phyloP scores from a whole-genome alignment of 2,113 vertebrate genomes.

The Heterotilapia buettikoferi region DNA sequence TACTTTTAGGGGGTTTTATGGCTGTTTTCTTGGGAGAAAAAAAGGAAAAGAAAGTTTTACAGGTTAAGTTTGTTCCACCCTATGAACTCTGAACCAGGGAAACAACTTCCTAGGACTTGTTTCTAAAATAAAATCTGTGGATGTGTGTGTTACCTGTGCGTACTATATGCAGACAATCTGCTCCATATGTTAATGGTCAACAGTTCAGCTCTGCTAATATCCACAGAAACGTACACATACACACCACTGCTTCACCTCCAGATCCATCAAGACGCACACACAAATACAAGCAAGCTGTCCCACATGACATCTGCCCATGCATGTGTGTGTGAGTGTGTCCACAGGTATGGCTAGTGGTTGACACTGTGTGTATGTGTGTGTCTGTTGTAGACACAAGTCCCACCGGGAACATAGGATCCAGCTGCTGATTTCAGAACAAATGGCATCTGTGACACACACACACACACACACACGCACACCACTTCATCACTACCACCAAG shows the following conservation, averaged over 20 bases:
- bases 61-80: not conserved
- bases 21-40: not conserved
- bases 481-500: not conserved
- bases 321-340: not conserved
- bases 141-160: not conserved
- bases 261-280: not conserved
- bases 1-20: not conserved
- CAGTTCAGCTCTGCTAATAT: conserved; percentile 11
- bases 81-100: not conserved
- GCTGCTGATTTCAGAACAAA: conserved; percentile 61
- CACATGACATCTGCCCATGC: not conserved
- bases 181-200: conserved; percentile 28
- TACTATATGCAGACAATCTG: not conserved
- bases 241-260: not conserved
- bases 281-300: not conserved
- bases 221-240: not conserved
- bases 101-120: not conserved
- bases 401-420: conserved; percentile 54
- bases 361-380: not conserved
- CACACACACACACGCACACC: conserved; percentile 6
- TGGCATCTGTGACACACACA: conserved; percentile 47
- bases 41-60: not conserved
- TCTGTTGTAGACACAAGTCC: conserved; percentile 34
- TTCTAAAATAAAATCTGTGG: not conserved
- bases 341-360: conserved; percentile 11